Conservation (phyloP, 2,113 vertebrate genomes). For the Monopterus albus region DNA sequence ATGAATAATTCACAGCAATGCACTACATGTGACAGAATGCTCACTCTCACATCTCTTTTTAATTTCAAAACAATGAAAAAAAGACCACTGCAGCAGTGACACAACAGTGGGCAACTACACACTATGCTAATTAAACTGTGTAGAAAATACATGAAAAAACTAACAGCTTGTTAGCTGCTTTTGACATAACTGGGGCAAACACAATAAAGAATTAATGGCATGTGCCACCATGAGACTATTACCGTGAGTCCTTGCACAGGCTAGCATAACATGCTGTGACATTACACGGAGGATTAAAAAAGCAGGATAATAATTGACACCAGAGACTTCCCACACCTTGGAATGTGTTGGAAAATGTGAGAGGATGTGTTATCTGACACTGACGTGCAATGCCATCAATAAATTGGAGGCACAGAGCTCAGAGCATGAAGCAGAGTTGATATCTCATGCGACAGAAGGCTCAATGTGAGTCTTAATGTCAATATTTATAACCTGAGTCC, state of each 20-base stretch:
- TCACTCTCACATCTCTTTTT: slow-evolving; percentile 6
- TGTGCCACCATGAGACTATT: slow-evolving; percentile 38
- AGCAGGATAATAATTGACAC: slow-evolving; percentile 10
- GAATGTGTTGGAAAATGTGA: slow-evolving; percentile 35
- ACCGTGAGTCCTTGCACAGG: not conserved
- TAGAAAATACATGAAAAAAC: slow-evolving; percentile 39
- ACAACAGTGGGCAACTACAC: slow-evolving; percentile 5
- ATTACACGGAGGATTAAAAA: slow-evolving; percentile 13
- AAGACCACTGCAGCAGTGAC: slow-evolving; percentile 14
- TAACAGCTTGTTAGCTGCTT: slow-evolving; percentile 35
- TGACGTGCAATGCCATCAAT: not conserved
- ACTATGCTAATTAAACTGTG: slow-evolving; percentile 40
- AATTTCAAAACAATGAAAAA: slow-evolving; percentile 31
- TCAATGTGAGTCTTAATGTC: not conserved
- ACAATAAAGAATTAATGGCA: slow-evolving; percentile 65
- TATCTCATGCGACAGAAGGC: not conserved
- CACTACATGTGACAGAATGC: not conserved
- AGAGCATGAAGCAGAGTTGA: not conserved
- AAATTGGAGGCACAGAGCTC: not conserved
- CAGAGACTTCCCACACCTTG: slow-evolving; percentile 27
- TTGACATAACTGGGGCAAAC: slow-evolving; percentile 66
- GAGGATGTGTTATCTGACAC: slow-evolving; percentile 24
- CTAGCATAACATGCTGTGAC: slow-evolving; percentile 21
- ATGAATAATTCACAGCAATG: slow-evolving; percentile 37
- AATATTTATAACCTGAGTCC: not conserved